Evolutionary conservation across 2,888 invertebrate genomes (phyloP), one percentile per base, ranked within the genome.

Genomic region (Cremastinae sp.): DNA sequence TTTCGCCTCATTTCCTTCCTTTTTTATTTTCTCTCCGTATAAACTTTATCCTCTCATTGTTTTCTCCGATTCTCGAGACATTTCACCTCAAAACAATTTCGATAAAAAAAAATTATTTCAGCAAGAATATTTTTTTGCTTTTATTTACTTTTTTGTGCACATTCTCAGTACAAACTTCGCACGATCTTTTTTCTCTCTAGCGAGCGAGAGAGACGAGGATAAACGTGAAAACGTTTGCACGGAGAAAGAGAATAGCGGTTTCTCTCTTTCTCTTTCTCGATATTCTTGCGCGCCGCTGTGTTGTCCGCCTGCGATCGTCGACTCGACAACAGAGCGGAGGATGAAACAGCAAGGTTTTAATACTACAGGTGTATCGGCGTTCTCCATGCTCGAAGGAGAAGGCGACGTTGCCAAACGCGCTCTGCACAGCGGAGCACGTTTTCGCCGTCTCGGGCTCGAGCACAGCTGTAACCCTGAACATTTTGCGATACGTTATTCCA

Each of bases 301-400:
- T 35, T 16, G 61, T 47, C 59, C 35, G 56, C 59, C 66, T 65
- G 56, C 59, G 68, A 71, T 71, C 41, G 66, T 61, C 61, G 64
- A 66, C 72, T 39, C 62, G 72, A n/a, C 51, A 53, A 37, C 35
- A 45, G 35, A 35, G 22, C 35, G 0, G 55, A 47, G 28, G 59
- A 59, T 20, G 22, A 59, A 43, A 20, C 35, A n/a, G 43, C 45
- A 59, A 61, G 43, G 35, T 18, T 53, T 64, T 28, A 49, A 55
- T 58, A 69, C 51, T 65, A 76, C 76, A 76, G 76, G 73, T 76
- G 76, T 76, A 74, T n/a, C n/a, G n/a, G n/a, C n/a, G n/a, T n/a
- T n/a, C n/a, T n/a, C n/a, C n/a, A n/a, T 73, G 69, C 73, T 71
- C 53, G 65, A 61, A 61, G 70, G 43, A 61, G 47, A 61, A 51